Evolutionary conservation across 2,113 vertebrate species (phyloP).

Genomic region (Zosterops hypoxanthus): DNA sequence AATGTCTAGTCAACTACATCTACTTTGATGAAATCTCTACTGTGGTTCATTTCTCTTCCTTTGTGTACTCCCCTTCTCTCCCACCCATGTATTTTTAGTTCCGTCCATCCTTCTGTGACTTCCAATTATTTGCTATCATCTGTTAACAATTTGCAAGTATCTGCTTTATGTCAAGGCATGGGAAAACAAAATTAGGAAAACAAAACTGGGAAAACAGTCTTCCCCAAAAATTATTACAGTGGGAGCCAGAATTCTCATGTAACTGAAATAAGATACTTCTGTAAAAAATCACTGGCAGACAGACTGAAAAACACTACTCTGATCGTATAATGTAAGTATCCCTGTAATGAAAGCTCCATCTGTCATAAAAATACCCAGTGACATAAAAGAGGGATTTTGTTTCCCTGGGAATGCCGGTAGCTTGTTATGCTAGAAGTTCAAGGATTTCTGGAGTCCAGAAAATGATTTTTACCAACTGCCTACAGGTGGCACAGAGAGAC

Average conservation of each 20-base stretch:
- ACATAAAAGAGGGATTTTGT: background rate
- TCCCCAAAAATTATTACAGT: background rate
- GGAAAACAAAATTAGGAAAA: background rate
- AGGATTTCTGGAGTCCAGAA: background rate
- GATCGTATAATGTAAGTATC: background rate
- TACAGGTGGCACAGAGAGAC: background rate
- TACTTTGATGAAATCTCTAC: background rate
- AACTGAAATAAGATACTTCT: background rate
- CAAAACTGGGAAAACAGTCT: background rate
- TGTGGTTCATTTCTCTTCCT: background rate
- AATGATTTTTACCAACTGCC: background rate
- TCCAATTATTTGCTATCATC: background rate
- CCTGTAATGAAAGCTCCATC: background rate
- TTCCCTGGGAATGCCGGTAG: background rate
- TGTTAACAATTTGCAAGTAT: background rate
- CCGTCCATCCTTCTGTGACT: background rate
- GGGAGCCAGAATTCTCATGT: background rate
- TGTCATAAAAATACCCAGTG: background rate
- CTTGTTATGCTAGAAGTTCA: background rate
- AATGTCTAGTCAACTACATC: rapidly evolving
- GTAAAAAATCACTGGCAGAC: background rate
- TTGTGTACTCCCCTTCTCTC: background rate
- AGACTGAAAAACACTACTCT: background rate
- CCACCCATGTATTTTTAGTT: background rate
- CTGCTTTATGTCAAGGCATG: background rate